These are phyloP conservation scores for Sitophilus oryzae DNA, from an alignment of 1,140 invertebrate species.

Conservation along the genomic window DNA sequence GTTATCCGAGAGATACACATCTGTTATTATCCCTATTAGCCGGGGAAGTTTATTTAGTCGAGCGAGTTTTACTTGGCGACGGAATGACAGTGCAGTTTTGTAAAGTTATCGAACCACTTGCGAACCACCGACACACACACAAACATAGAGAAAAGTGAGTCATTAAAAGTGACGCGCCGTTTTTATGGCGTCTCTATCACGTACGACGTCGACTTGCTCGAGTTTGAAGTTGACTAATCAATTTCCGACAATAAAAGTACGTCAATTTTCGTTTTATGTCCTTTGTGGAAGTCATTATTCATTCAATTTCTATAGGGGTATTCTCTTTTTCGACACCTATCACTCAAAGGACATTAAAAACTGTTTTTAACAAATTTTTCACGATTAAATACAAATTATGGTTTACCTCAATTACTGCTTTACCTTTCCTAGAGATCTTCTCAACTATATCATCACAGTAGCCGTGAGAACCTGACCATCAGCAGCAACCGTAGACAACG, in stretches of 20 bases:
- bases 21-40: slow-evolving; percentile 23
- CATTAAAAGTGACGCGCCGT: not conserved
- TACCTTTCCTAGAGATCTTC: no score
- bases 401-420: no score
- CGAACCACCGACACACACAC: no score
- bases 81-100: slow-evolving; percentile 12
- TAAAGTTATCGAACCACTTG: not conserved
- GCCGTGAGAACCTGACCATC: no score
- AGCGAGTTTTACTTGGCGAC: slow-evolving; percentile 9
- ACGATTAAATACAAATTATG: no score
- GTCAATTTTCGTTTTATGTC: not conserved
- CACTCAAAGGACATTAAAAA: no score
- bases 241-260: not conserved
- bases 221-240: no score
- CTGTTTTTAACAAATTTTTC: no score
- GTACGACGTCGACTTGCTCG: not conserved
- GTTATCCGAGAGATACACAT: slow-evolving; percentile 26
- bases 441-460: no score
- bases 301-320: not conserved
- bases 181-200: not conserved
- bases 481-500: no score
- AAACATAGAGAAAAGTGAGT: not conserved
- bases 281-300: not conserved
- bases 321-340: no score
- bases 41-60: slow-evolving; percentile 14